phyloP scores from a whole-genome alignment of 2,113 vertebrate genomes.

The Tiliqua scincoides region DNA sequence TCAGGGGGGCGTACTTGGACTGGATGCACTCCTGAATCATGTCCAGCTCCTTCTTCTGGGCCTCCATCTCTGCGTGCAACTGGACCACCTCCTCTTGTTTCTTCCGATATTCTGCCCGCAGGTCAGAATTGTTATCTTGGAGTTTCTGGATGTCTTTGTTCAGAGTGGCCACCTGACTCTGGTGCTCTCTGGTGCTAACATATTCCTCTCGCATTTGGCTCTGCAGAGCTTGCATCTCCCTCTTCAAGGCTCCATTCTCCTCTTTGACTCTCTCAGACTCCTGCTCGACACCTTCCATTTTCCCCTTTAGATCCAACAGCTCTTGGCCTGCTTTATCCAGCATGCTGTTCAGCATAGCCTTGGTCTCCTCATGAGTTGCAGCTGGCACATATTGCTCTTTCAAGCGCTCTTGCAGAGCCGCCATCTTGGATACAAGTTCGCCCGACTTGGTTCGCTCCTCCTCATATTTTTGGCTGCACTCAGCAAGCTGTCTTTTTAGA shows the following conservation, averaged over 20 bases:
- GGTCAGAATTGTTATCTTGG: neutral
- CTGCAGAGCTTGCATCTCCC: constrained; percentile 75
- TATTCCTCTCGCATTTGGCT: constrained; percentile 76
- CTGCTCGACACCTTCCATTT: constrained; percentile 71
- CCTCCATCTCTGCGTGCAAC: constrained; percentile 85
- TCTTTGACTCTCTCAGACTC: constrained; percentile 81
- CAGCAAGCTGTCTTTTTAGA: constrained; percentile 78
- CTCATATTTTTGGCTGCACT: constrained; percentile 72
- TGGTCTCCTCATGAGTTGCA: constrained; percentile 79
- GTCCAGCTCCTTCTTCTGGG: constrained; percentile 91
- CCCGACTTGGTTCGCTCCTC: constrained; percentile 75
- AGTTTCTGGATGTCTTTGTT: constrained; percentile 55
- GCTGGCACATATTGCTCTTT: constrained; percentile 79
- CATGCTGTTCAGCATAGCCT: constrained; percentile 71
- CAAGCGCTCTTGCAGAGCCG: constrained; percentile 75
- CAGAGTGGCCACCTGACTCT: constrained; percentile 55
- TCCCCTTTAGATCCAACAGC: constrained; percentile 75
- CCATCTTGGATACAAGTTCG: constrained; percentile 76
- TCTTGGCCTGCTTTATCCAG: constrained; percentile 82
- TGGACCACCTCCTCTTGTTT: constrained; percentile 79
- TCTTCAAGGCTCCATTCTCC: constrained; percentile 80
- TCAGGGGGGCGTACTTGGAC: constrained; percentile 84
- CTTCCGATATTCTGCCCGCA: constrained; percentile 55
- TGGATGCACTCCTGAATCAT: constrained; percentile 91
- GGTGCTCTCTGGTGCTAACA: constrained; percentile 78